Conservation (phyloP, 2,888 invertebrate genomes). For the Elegia similella region DNA sequence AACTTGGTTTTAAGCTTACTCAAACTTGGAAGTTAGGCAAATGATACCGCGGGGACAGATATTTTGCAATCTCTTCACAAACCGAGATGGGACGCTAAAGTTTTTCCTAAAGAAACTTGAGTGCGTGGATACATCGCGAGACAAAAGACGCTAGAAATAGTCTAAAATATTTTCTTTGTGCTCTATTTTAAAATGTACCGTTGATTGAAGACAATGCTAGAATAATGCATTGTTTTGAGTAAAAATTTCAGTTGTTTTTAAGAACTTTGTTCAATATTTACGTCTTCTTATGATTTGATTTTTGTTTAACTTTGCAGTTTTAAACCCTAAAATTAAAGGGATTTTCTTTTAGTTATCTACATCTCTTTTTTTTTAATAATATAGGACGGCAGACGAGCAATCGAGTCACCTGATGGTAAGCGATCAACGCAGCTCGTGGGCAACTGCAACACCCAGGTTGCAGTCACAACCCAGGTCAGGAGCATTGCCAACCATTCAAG, state of each 20-base stretch:
- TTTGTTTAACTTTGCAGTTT: neutral
- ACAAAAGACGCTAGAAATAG: slow-evolving; percentile 58
- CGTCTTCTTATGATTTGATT: neutral
- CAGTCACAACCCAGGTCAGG: too few relatives aligned
- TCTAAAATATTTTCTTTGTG: slow-evolving; percentile 53
- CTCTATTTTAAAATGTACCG: slow-evolving; percentile 24
- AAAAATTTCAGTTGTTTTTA: neutral
- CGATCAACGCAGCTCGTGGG: too few relatives aligned
- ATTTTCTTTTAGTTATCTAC: too few relatives aligned
- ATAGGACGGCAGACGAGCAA: too few relatives aligned
- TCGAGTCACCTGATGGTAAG: too few relatives aligned
- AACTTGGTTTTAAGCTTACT: slow-evolving; percentile 71
- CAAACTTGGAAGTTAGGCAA: slow-evolving; percentile 72
- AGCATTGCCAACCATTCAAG: too few relatives aligned
- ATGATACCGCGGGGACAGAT: slow-evolving; percentile 73
- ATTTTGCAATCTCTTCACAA: slow-evolving; percentile 67
- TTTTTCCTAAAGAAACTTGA: slow-evolving; percentile 58
- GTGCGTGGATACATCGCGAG: slow-evolving; percentile 24
- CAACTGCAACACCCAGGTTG: too few relatives aligned
- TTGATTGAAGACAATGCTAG: slow-evolving; percentile 10
- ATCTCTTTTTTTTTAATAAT: too few relatives aligned
- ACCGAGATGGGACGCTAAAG: slow-evolving; percentile 56
- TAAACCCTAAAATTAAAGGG: too few relatives aligned
- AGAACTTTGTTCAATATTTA: too few relatives aligned
- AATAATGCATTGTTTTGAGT: slow-evolving; percentile 20